These are phyloP conservation scores for Buceros bicornis DNA, from an alignment of 2,797 vertebrate genomes.

Conservation along the genomic window DNA sequence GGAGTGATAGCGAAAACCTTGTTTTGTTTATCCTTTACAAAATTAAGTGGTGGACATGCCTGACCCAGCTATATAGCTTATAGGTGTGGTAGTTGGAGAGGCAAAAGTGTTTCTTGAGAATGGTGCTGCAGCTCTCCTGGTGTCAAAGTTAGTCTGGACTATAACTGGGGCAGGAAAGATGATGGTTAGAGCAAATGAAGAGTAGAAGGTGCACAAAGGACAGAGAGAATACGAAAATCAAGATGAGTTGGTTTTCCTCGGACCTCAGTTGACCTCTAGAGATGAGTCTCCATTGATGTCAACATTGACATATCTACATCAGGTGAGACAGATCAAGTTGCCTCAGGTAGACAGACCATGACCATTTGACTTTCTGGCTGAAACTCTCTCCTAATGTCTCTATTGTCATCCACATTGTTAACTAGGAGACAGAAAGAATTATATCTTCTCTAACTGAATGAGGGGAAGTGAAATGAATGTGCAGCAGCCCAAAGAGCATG, in stretches of 20 bases:
- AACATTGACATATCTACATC: background rate
- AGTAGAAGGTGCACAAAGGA: background rate
- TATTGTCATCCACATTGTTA: rapidly evolving
- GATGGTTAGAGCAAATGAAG: background rate
- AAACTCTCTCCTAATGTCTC: background rate
- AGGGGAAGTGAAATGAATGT: background rate
- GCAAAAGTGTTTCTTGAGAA: background rate
- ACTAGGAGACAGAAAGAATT: background rate
- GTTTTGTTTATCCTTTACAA: background rate
- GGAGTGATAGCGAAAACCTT: rapidly evolving
- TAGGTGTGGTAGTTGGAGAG: background rate
- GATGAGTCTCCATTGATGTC: background rate
- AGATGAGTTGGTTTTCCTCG: background rate
- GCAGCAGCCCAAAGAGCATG: background rate
- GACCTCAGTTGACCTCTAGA: background rate
- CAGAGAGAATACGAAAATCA: background rate
- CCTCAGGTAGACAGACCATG: background rate
- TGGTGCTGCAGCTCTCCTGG: background rate
- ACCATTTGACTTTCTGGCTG: background rate
- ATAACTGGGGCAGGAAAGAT: rapidly evolving
- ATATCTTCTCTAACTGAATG: background rate
- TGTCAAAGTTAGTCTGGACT: background rate
- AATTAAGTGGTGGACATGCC: background rate
- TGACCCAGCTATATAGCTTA: background rate
- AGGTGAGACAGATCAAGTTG: background rate